Conservation (phyloP, 2,797 vertebrate genomes). For the Potorous gilbertii region DNA sequence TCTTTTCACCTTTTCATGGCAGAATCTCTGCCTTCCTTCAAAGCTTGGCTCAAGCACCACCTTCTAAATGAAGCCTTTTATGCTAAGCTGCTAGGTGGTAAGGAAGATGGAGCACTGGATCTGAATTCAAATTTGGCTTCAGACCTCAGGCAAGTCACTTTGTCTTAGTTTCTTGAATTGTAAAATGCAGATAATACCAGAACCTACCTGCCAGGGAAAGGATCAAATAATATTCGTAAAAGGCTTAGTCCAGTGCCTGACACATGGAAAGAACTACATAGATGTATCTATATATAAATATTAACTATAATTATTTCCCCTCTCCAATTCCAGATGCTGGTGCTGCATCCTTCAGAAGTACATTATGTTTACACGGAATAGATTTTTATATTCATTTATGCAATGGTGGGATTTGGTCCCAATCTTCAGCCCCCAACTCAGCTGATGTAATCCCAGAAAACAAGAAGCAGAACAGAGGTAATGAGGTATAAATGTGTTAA, state of each 20-base stretch:
- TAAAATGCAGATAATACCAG: neutral
- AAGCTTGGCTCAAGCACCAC: neutral
- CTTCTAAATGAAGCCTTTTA: neutral
- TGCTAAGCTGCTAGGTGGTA: neutral
- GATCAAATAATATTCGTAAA: neutral
- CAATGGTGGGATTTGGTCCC: neutral
- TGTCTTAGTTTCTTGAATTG: neutral
- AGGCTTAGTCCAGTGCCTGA: neutral
- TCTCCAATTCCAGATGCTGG: neutral
- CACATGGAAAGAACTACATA: neutral
- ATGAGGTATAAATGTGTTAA: neutral
- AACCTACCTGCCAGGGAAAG: neutral
- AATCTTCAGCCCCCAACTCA: neutral
- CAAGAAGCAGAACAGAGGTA: neutral
- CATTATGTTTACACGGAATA: neutral
- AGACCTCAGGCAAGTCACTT: neutral
- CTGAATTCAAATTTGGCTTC: neutral
- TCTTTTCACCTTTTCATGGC: neutral
- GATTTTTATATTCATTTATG: neutral
- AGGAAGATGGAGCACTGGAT: neutral
- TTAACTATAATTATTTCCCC: neutral
- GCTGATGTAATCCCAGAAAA: neutral
- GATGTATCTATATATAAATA: neutral
- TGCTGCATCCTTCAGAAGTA: neutral
- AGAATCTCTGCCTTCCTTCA: neutral